phyloP scores from a whole-genome alignment of 1,140 invertebrate genomes.

The Pseudachorutes palmiensis region DNA sequence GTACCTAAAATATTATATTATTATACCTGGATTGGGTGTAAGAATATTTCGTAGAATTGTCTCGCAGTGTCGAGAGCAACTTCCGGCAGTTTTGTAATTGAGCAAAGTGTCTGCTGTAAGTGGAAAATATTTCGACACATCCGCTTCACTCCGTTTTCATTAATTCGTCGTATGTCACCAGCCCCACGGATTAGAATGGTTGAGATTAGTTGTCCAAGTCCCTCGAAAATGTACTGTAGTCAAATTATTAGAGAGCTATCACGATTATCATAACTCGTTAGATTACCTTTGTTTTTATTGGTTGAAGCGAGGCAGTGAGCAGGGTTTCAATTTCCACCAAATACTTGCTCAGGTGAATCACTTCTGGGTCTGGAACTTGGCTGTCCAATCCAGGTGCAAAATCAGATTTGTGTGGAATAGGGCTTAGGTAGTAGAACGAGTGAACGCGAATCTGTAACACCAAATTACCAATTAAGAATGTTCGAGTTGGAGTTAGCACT shows the following conservation, averaged over 20 bases:
- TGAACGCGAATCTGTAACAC: slow-evolving; percentile 82
- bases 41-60: slow-evolving; percentile 81
- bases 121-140: slow-evolving; percentile 81
- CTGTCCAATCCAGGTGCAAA: slow-evolving; percentile 47
- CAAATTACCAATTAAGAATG: slow-evolving; percentile 18
- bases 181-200: slow-evolving; percentile 76
- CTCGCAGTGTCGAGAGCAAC: slow-evolving; percentile 77
- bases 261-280: no score
- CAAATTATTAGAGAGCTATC: no score
- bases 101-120: slow-evolving; percentile 73
- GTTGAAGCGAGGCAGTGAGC: slow-evolving; percentile 61
- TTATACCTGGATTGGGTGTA: slow-evolving; percentile 67
- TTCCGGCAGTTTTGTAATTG: slow-evolving; percentile 73
- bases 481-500: not conserved
- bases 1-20: not conserved
- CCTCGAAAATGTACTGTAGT: slow-evolving; percentile 86
- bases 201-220: slow-evolving; percentile 74
- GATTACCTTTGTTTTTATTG: slow-evolving; percentile 67
- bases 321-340: slow-evolving; percentile 69
- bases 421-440: slow-evolving; percentile 83
- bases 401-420: slow-evolving; percentile 54
- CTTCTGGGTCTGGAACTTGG: slow-evolving; percentile 70
- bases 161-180: slow-evolving; percentile 68
- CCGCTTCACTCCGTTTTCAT: slow-evolving; percentile 67
- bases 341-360: slow-evolving; percentile 70